These are phyloP conservation scores for Hydraecia micacea DNA, from an alignment of 2,888 invertebrate species.

Conservation along the genomic window DNA sequence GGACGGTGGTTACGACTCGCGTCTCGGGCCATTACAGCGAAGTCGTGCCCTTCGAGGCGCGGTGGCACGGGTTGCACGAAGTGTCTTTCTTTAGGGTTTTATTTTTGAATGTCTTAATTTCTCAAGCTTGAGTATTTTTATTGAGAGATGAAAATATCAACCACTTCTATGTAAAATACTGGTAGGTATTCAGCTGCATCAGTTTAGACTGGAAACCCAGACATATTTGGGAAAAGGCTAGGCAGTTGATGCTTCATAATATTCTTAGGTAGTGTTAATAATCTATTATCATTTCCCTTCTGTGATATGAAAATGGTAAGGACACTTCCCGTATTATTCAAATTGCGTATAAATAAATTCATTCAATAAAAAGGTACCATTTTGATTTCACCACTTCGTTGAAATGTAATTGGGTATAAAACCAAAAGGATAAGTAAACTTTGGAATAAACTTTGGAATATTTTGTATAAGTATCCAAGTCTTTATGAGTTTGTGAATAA, in stretches of 20 bases:
- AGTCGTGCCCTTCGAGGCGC: conserved; percentile 38
- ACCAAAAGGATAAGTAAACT: neutral
- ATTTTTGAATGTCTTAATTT: neutral
- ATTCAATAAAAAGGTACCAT: neutral
- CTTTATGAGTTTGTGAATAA: conserved; percentile 25
- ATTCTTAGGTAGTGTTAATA: neutral
- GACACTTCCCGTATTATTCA: neutral
- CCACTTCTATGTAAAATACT: neutral
- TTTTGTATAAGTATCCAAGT: neutral
- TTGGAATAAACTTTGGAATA: conserved; percentile 1
- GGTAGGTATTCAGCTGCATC: neutral
- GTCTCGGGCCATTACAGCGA: conserved; percentile 29
- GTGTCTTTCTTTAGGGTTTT: neutral
- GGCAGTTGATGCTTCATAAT: neutral
- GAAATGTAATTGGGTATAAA: conserved; percentile 17
- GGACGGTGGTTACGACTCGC: conserved; percentile 29
- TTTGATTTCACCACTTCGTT: neutral
- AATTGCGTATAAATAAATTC: neutral
- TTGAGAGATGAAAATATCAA: neutral
- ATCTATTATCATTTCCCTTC: neutral
- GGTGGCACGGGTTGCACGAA: conserved; percentile 10
- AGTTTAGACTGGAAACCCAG: neutral
- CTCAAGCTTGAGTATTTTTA: neutral
- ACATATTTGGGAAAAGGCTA: neutral
- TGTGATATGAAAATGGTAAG: neutral